Evolutionary conservation across 2,113 vertebrate species (phyloP).

Genomic region (Nematolebias whitei): DNA sequence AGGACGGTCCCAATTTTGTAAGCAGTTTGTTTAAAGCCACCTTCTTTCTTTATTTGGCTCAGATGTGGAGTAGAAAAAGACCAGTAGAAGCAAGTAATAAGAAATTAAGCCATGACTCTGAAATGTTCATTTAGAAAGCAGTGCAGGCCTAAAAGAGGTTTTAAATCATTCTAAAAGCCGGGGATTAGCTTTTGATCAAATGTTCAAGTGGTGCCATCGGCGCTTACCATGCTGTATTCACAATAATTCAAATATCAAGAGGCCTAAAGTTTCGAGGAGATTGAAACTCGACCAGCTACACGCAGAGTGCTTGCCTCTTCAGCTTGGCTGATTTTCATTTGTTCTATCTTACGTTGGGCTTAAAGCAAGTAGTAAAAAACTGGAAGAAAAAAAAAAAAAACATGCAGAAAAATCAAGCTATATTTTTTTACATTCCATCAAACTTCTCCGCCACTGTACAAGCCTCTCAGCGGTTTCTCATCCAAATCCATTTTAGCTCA

Average conservation of each 20-base stretch:
- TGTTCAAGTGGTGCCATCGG: conserved; percentile 11
- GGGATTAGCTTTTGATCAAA: conserved; percentile 9
- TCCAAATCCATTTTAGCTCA: conserved; percentile 74
- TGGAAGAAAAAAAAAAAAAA: conserved; percentile 28
- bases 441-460: conserved; percentile 56
- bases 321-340: conserved; percentile 11
- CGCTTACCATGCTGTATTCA: conserved; percentile 3
- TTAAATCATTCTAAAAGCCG: background rate
- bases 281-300: conserved; percentile 42
- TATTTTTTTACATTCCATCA: conserved; percentile 37
- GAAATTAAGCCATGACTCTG: background rate
- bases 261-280: conserved; percentile 27
- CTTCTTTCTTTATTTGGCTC: background rate
- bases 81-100: background rate
- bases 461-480: conserved; percentile 68
- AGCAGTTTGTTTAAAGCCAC: background rate
- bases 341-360: conserved; percentile 57
- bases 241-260: conserved; percentile 15
- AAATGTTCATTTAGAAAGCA: background rate
- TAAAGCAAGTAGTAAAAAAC: conserved; percentile 48
- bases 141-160: background rate
- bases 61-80: background rate
- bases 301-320: conserved; percentile 2
- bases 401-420: conserved; percentile 16
- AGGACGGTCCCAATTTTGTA: too few species aligned